A percentile compares a stretch with the other conserved stretches of the same genome.
phyloP scores from a whole-genome alignment of 2,888 invertebrate genomes.

The Pristionchus exspectatus region DNA sequence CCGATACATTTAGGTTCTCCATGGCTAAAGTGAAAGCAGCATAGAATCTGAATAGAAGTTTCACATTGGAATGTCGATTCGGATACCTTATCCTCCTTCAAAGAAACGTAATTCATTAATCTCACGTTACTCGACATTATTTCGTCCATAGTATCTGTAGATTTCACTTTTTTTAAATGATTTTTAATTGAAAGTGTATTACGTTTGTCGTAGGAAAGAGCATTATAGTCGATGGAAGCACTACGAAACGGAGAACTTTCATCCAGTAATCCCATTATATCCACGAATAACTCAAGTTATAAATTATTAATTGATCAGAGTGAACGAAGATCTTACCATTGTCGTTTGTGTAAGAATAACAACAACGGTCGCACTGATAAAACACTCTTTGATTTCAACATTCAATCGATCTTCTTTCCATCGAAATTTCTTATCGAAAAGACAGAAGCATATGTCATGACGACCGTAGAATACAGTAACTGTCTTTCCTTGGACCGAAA shows the following conservation, averaged over 20 bases:
- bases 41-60: background rate
- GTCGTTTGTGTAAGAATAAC: background rate
- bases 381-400: background rate
- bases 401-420: background rate
- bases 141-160: background rate
- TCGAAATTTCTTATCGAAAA: background rate
- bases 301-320: background rate
- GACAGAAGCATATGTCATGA: background rate
- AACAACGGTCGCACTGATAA: background rate
- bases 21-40: too few relatives aligned
- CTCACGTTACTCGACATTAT: too few relatives aligned
- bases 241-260: background rate
- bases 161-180: too few relatives aligned
- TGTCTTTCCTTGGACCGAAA: background rate
- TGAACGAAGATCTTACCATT: background rate
- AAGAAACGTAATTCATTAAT: too few relatives aligned
- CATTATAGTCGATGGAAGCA: background rate
- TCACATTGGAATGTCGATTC: background rate
- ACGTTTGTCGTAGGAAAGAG: background rate
- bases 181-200: background rate
- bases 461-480: background rate
- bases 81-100: background rate
- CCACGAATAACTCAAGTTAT: background rate
- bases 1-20: too few relatives aligned
- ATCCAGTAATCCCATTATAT: background rate